phyloP scores from a whole-genome alignment of 1,140 invertebrate species.

The Brachionus paranguensis region DNA sequence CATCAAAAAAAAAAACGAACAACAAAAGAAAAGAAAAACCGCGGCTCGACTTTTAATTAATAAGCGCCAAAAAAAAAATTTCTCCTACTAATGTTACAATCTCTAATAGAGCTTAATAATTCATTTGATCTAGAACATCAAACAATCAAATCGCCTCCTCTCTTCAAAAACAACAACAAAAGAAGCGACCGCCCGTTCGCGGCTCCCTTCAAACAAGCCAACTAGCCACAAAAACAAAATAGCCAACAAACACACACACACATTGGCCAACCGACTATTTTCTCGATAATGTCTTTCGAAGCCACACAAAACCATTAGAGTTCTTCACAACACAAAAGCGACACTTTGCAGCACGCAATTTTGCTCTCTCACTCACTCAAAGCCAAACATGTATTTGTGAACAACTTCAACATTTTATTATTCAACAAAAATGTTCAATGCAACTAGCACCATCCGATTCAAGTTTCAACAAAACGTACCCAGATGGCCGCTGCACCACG shows the following conservation, averaged over 20 bases:
- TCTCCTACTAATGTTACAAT: conserved; percentile 23
- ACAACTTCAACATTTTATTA: neutral
- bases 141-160: neutral
- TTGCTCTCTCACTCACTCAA: neutral
- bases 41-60: neutral
- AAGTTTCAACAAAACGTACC: neutral
- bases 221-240: neutral
- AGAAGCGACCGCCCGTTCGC: neutral
- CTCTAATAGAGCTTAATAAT: conserved; percentile 23
- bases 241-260: neutral
- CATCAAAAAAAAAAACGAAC: neutral
- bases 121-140: conserved; percentile 10
- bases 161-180: neutral
- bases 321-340: neutral
- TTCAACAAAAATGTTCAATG: neutral
- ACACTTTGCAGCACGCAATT: neutral
- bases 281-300: neutral
- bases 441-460: neutral
- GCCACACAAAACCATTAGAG: neutral
- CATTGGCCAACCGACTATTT: neutral
- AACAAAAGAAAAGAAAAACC: neutral
- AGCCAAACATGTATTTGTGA: neutral
- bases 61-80: neutral
- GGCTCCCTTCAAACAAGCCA: neutral
- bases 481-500: neutral